Evolutionary conservation across 1,140 invertebrate species (phyloP).

Genomic region (Drosophila lini): DNA sequence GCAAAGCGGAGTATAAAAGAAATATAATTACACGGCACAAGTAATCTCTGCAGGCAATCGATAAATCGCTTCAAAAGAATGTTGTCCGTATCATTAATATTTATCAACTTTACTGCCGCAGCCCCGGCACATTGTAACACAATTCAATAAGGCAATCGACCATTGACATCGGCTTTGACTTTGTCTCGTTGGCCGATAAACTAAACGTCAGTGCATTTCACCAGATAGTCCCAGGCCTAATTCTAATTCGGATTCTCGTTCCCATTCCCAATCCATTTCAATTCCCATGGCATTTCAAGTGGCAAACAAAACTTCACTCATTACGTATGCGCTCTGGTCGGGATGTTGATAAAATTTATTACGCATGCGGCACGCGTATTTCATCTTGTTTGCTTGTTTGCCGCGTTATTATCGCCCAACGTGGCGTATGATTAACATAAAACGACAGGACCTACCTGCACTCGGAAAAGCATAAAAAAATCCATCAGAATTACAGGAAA

Average conservation of each 20-base stretch:
- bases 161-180: neutral
- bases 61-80: conserved; percentile 33
- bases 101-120: conserved; percentile 16
- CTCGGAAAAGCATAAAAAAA: neutral
- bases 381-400: conserved; percentile 83
- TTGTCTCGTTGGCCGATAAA: conserved; percentile 40
- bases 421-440: conserved; percentile 83
- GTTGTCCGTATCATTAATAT: conserved; percentile 9
- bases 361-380: conserved; percentile 79
- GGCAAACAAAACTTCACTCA: conserved; percentile 49
- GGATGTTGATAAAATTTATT: conserved; percentile 74
- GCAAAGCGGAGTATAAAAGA: conserved; percentile 23
- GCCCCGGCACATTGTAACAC: neutral
- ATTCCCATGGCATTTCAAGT: conserved; percentile 46
- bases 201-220: conserved; percentile 34
- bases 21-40: conserved; percentile 55
- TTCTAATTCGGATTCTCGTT: conserved; percentile 22
- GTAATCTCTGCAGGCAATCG: conserved; percentile 48
- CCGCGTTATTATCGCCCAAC: conserved; percentile 79
- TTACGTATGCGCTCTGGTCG: conserved; percentile 20
- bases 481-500: neutral
- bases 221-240: conserved; percentile 38
- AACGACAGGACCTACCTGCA: conserved; percentile 56
- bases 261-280: conserved; percentile 25
- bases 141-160: conserved; percentile 30